phyloP scores from a whole-genome alignment of 2,113 vertebrate genomes.

The Triplophysa siluroides region DNA sequence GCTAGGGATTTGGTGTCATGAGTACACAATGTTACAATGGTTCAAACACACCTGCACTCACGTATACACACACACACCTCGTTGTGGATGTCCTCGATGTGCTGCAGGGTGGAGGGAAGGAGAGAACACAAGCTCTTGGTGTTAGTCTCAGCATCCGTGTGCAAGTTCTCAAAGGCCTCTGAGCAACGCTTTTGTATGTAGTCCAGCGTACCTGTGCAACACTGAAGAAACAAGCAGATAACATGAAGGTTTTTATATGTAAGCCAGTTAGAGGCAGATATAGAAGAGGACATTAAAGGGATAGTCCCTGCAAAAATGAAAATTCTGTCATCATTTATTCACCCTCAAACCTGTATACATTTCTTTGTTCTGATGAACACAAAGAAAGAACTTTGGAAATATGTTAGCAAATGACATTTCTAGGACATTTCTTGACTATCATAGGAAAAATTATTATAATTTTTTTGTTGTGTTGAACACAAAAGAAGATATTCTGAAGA shows the following conservation, averaged over 20 bases:
- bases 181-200: conserved; percentile 86
- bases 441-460: no score
- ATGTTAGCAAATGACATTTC: no score
- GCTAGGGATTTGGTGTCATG: conserved; percentile 11
- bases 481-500: no score
- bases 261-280: background rate
- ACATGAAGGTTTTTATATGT: background rate
- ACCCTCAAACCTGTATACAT: no score
- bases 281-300: no score
- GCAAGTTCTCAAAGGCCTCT: conserved; percentile 85
- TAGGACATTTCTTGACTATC: no score
- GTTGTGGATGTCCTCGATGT: conserved; percentile 92
- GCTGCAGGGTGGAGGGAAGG: conserved; percentile 77
- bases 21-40: conserved; percentile 17
- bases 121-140: conserved; percentile 78
- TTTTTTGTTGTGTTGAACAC: no score
- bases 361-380: no score
- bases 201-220: conserved; percentile 86
- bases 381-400: no score
- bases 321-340: no score
- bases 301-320: no score
- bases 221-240: conserved; percentile 68
- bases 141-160: conserved; percentile 67
- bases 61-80: conserved; percentile 76
- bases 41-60: background rate